These are phyloP conservation scores for Uloborus plumipes DNA, from an alignment of 2,888 invertebrate genomes.

Conservation along the genomic window DNA sequence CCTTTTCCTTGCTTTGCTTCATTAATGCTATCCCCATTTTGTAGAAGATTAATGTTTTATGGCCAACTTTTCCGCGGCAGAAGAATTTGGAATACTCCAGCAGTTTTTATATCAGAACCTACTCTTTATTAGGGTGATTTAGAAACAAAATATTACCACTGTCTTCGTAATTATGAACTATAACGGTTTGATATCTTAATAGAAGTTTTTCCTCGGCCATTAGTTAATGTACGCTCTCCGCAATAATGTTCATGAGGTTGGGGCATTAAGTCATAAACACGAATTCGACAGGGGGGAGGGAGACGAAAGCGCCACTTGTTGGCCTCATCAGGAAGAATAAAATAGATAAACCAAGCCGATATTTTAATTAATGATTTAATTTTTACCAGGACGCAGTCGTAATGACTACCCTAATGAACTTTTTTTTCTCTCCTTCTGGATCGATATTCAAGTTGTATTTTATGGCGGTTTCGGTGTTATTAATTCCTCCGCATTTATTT, in stretches of 20 bases:
- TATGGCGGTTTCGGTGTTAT: neutral
- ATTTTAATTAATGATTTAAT: conserved; percentile 33
- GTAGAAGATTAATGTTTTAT: conserved; percentile 13
- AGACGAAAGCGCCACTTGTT: conserved; percentile 4
- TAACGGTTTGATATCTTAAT: conserved; percentile 45
- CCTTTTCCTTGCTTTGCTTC: conserved; percentile 17
- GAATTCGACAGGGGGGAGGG: neutral
- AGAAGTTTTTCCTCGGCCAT: conserved; percentile 17
- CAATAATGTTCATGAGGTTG: conserved; percentile 5
- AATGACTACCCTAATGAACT: neutral
- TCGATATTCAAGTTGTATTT: neutral
- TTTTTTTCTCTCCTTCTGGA: conserved; percentile 1
- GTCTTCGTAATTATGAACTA: conserved; percentile 23
- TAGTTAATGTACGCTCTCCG: conserved; percentile 7
- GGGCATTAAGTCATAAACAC: conserved; percentile 20
- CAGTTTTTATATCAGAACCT: conserved; percentile 14
- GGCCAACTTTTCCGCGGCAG: neutral
- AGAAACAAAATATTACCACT: conserved; percentile 33
- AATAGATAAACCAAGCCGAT: neutral
- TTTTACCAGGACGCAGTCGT: neutral
- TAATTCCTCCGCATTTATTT: neutral
- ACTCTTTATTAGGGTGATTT: conserved; percentile 11
- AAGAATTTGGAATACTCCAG: conserved; percentile 16
- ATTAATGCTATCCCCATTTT: conserved; percentile 23
- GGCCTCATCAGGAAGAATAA: conserved; percentile 7